Percentiles rank a stretch among this genome's conserved stretches.
These are phyloP conservation scores for Prunella himalayana DNA, from an alignment of 2,113 vertebrate species.

Conservation along the genomic window DNA sequence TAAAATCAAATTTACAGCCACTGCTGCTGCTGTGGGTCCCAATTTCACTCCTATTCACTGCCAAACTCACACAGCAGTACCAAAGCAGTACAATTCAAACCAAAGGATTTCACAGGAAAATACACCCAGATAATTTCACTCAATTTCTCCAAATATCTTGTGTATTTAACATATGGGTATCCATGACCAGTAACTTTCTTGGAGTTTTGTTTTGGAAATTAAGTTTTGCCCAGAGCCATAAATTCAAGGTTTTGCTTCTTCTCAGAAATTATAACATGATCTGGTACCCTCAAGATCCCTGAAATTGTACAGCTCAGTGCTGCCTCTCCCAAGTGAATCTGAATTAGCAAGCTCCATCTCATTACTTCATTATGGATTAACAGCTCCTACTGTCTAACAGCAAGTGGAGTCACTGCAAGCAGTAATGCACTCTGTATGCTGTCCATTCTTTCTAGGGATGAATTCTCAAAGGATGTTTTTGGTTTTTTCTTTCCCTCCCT, in stretches of 20 bases:
- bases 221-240: background rate
- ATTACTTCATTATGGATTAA: background rate
- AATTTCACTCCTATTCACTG: background rate
- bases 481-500: background rate
- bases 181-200: background rate
- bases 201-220: background rate
- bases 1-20: background rate
- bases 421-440: background rate
- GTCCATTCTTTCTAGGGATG: background rate
- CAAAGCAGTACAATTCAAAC: background rate
- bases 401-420: background rate
- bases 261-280: background rate
- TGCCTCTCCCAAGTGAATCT: background rate
- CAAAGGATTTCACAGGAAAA: background rate
- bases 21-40: background rate
- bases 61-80: background rate
- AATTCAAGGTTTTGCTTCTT: background rate
- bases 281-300: background rate
- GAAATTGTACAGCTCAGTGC: background rate
- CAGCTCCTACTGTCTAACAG: background rate
- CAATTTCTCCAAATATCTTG: background rate
- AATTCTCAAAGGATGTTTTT: background rate
- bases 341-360: background rate
- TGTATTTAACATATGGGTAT: background rate
- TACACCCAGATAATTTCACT: background rate